phyloP scores from a whole-genome alignment of 2,113 vertebrate species.

The Machaerirhynchus nigripectus region DNA sequence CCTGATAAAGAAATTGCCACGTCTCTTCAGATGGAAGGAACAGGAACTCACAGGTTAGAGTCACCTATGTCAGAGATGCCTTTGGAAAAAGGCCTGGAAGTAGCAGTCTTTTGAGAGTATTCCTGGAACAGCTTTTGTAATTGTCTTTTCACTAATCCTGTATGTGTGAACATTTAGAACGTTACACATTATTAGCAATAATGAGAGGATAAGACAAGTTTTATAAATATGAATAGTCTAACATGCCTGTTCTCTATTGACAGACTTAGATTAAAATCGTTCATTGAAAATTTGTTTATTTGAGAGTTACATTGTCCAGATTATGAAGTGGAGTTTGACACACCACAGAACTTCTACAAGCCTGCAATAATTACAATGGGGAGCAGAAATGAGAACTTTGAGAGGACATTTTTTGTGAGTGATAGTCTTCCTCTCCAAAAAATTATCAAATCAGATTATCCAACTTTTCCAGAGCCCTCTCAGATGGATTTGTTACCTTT shows the following conservation, averaged over 20 bases:
- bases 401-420: background rate
- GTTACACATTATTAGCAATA: background rate
- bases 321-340: background rate
- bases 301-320: constrained; percentile 2
- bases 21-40: background rate
- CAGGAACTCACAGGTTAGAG: background rate
- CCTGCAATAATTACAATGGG: background rate
- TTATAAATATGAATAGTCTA: background rate
- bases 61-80: background rate
- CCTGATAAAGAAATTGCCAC: background rate
- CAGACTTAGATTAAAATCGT: background rate
- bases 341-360: background rate
- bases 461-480: constrained; percentile 21
- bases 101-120: background rate
- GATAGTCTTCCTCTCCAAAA: background rate
- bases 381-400: background rate
- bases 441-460: constrained; percentile 39
- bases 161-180: background rate
- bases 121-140: background rate
- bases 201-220: background rate
- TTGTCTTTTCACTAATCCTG: background rate
- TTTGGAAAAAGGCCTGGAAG: background rate
- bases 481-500: background rate
- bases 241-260: background rate
- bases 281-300: background rate